Evolutionary conservation across 2,888 invertebrate species (phyloP).

Genomic region (Lymantria monacha): DNA sequence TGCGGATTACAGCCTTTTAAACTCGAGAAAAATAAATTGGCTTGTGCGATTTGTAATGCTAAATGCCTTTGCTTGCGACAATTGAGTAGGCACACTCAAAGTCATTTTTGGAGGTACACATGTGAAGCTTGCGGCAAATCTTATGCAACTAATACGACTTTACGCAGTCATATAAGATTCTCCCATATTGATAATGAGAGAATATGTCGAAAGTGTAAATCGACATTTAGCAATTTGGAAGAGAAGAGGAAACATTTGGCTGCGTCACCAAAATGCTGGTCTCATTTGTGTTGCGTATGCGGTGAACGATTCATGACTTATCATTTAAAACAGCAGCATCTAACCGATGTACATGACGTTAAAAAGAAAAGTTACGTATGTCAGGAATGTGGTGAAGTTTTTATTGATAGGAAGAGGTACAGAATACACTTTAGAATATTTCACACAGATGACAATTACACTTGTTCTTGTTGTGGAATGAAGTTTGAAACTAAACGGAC

Average conservation of each 20-base stretch:
- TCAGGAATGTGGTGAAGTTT: constrained; percentile 58
- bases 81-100: constrained; percentile 63
- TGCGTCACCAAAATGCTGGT: constrained; percentile 58
- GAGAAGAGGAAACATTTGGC: constrained; percentile 56
- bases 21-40: constrained; percentile 52
- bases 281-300: constrained; percentile 60
- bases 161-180: constrained; percentile 58
- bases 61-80: constrained; percentile 57
- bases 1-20: constrained; percentile 66
- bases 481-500: constrained; percentile 61
- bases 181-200: constrained; percentile 53
- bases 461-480: constrained; percentile 63
- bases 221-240: constrained; percentile 51
- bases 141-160: constrained; percentile 57
- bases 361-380: constrained; percentile 55
- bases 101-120: constrained; percentile 63
- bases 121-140: constrained; percentile 72
- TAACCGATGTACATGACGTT: constrained; percentile 52
- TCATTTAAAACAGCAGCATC: constrained; percentile 56
- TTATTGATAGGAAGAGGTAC: constrained; percentile 55
- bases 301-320: constrained; percentile 61
- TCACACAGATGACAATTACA: constrained; percentile 63
- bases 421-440: constrained; percentile 55
- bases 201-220: constrained; percentile 65
- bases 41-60: constrained; percentile 56